Evolutionary conservation across 2,888 invertebrate genomes (phyloP), one percentile per base, ranked within the genome.

Genomic region (Chelonus formosanus): DNA sequence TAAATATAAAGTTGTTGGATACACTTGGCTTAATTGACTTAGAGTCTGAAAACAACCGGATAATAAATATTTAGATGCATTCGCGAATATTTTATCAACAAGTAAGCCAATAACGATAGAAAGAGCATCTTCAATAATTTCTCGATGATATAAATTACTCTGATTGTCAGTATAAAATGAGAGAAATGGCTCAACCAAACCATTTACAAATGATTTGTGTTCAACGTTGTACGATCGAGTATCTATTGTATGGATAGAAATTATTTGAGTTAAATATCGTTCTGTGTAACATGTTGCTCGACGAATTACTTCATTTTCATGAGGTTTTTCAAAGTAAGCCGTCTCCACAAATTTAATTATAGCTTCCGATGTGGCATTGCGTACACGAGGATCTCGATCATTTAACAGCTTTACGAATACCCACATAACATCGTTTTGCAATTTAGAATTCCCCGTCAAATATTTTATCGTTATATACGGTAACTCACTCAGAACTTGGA

Each of bases 381-480:
- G 86, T 0, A 95, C 93, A 80, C 94, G 87, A 63, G 88, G 89
- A 81, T 96, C 95, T 70, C 91, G 91, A 81, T 94, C 94, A 4
- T 87, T 88, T 1, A 95, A 82, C 68, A 93, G 84, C 7, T 87
- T 85, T 20, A 91, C 84, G 5, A 95, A 82, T 1, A 92, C 88
- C 68, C 90, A 78, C 53, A 91, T 76, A 40, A 90, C 85, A 73
- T 86, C 86, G 67, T 87, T 86, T 84, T 91, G 91, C 77, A 88
- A 88, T 76, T 85, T 78, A 53, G 79, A 81, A 58, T 79, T 83
- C 4, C 84, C 84, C 59, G 86, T 87, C 43, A 90, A 78, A 75
- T 89, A 86, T 71, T 86, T 83, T 52, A 91, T 84, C 1, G 87
- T 86, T 52, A 87, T 86, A 73, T 88, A 91, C 32, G 90, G 87